Evolutionary conservation across 2,113 vertebrate genomes (phyloP).

Genomic region (Aviceda subcristata): DNA sequence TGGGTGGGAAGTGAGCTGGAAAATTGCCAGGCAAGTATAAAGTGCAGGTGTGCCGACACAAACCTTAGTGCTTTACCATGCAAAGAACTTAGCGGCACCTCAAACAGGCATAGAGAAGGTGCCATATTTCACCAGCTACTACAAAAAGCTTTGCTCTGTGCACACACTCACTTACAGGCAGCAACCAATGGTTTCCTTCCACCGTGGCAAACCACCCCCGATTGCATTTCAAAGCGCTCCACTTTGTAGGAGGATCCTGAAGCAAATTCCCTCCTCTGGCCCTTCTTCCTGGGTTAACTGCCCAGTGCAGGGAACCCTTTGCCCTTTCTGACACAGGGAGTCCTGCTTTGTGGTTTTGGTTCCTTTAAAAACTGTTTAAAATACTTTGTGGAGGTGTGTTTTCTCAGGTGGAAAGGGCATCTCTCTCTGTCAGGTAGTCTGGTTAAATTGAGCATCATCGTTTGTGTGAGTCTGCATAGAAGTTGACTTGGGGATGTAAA

Average conservation of each 20-base stretch:
- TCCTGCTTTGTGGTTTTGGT: not conserved
- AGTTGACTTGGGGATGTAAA: not conserved
- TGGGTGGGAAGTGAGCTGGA: no score
- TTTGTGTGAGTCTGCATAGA: not conserved
- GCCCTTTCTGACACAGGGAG: not conserved
- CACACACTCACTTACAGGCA: not conserved
- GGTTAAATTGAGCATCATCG: fast-evolving
- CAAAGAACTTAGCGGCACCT: not conserved
- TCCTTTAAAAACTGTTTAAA: not conserved
- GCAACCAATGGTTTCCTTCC: not conserved
- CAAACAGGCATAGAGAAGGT: not conserved
- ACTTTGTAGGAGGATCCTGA: not conserved
- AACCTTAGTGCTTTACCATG: not conserved
- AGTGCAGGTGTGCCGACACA: no score
- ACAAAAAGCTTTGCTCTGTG: not conserved
- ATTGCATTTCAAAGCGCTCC: not conserved
- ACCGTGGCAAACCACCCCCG: not conserved
- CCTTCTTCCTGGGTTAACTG: not conserved
- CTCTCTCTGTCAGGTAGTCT: not conserved
- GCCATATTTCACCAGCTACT: not conserved
- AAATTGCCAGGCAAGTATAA: no score
- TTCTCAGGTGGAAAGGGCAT: not conserved
- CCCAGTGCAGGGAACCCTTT: not conserved
- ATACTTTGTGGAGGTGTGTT: not conserved
- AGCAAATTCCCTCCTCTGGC: not conserved